Evolutionary conservation across 2,888 invertebrate species (phyloP).

Genomic region (Brassicogethes aeneus): DNA sequence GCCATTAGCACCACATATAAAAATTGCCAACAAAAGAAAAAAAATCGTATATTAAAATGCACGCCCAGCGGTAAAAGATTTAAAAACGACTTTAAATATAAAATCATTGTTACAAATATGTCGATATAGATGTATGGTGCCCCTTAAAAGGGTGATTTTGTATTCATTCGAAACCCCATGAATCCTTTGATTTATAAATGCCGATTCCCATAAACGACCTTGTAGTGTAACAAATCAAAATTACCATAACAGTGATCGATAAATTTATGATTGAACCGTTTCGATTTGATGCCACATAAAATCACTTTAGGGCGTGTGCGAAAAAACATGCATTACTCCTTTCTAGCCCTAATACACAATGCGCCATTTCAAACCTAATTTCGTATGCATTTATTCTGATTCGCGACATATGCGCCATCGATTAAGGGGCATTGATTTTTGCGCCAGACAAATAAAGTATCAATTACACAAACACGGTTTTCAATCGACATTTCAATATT

Average conservation of each 20-base stretch:
- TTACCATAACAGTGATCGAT: slow-evolving; percentile 39
- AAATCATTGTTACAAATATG: slow-evolving; percentile 27
- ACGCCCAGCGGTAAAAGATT: slow-evolving; percentile 31
- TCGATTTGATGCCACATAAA: slow-evolving; percentile 30
- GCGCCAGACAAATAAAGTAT: slow-evolving; percentile 18
- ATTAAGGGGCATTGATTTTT: slow-evolving; percentile 11
- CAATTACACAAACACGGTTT: no score
- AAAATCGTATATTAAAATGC: slow-evolving; percentile 38
- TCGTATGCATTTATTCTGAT: slow-evolving; percentile 32
- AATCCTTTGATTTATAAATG: slow-evolving; percentile 34
- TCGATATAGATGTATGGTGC: slow-evolving; percentile 27
- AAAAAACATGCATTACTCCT: slow-evolving; percentile 26
- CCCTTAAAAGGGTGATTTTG: slow-evolving; percentile 30
- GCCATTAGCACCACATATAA: slow-evolving; percentile 38
- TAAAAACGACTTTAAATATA: slow-evolving; percentile 16
- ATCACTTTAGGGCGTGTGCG: slow-evolving; percentile 33
- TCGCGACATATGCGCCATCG: slow-evolving; percentile 25
- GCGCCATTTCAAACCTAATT: slow-evolving; percentile 28
- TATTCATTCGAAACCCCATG: slow-evolving; percentile 38
- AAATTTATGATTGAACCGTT: slow-evolving; percentile 32
- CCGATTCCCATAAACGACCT: slow-evolving; percentile 38
- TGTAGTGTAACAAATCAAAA: slow-evolving; percentile 36
- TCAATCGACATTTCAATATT: no score
- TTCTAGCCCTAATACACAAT: slow-evolving; percentile 32
- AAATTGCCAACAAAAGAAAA: slow-evolving; percentile 23